phyloP scores from a whole-genome alignment of 92 coral and sea anemone genomes.

The Desmophyllum pertusum region DNA sequence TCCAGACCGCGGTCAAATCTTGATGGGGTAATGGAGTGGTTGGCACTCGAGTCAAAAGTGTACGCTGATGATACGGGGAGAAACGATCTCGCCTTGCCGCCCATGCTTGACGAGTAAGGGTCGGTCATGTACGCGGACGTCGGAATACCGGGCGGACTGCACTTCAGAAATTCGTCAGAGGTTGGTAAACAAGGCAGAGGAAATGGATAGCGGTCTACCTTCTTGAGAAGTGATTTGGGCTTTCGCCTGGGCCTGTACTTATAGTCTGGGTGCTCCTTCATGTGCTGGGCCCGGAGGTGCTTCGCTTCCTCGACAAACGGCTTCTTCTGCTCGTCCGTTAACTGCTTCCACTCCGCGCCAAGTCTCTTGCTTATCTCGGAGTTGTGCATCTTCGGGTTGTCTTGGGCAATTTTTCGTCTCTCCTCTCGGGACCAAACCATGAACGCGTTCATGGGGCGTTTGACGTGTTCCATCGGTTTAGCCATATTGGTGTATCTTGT shows the following conservation, averaged over 20 bases:
- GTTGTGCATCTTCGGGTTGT: conserved; percentile 99
- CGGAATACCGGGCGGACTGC: conserved; percentile 72
- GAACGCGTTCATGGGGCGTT: conserved; percentile 98
- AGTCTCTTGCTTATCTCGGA: conserved; percentile 98
- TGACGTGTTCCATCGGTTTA: conserved; percentile 87
- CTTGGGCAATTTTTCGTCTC: conserved; percentile 98
- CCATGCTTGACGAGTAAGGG: conserved; percentile 66
- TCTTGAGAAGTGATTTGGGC: conserved; percentile 97
- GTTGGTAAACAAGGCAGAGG: conserved; percentile 93
- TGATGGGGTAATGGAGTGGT: conserved; percentile 76
- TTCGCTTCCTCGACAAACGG: conserved; percentile 98
- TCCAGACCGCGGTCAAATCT: conserved; percentile 87
- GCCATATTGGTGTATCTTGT: conserved; percentile 55
- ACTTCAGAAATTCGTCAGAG: conserved; percentile 87
- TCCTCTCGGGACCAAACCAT: conserved; percentile 99
- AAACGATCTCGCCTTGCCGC: conserved; percentile 85
- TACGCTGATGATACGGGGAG: conserved; percentile 81
- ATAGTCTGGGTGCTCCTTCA: conserved; percentile 98
- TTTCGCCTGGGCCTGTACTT: conserved; percentile 98
- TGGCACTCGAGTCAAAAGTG: conserved; percentile 65
- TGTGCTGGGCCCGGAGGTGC: conserved; percentile 91
- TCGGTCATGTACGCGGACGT: conserved; percentile 80
- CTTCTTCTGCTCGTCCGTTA: conserved; percentile 90
- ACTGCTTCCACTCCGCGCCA: conserved; percentile 96
- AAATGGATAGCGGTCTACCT: conserved; percentile 95